These are phyloP conservation scores for Dromas ardeola DNA, from an alignment of 2,113 vertebrate genomes.

Conservation along the genomic window DNA sequence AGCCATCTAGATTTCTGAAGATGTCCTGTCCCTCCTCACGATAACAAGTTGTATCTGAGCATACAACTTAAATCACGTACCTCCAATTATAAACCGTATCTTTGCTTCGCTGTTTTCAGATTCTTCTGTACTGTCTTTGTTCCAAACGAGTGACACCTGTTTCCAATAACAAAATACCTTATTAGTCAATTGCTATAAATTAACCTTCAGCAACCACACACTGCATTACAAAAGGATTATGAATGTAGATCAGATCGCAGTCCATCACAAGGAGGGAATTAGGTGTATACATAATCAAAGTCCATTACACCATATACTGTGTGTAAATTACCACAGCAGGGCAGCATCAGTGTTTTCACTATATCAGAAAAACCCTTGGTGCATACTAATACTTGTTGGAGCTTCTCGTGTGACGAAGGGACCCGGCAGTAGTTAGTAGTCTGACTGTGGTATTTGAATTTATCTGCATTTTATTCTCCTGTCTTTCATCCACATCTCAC, in stretches of 20 bases:
- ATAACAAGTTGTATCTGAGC: neutral
- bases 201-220: constrained; percentile 33
- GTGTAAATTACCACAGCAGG: constrained; percentile 33
- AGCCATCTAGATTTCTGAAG: neutral
- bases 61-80: neutral
- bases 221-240: constrained; percentile 58
- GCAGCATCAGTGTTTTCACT: constrained; percentile 3
- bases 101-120: neutral
- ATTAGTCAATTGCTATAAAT: constrained; percentile 55
- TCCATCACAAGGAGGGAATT: constrained; percentile 46
- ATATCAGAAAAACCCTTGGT: neutral
- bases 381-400: neutral
- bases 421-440: neutral
- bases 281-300: constrained; percentile 55
- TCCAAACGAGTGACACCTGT: neutral
- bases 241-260: constrained; percentile 58
- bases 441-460: neutral
- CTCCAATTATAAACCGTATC: neutral
- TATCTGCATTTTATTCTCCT: neutral
- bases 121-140: neutral
- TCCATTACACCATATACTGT: constrained; percentile 1
- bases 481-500: neutral
- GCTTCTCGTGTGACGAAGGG: neutral
- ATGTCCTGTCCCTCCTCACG: accelerated
- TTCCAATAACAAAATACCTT: neutral